Evolutionary conservation across 2,113 vertebrate genomes (phyloP).

Genomic region (Formicarius rufipectus): DNA sequence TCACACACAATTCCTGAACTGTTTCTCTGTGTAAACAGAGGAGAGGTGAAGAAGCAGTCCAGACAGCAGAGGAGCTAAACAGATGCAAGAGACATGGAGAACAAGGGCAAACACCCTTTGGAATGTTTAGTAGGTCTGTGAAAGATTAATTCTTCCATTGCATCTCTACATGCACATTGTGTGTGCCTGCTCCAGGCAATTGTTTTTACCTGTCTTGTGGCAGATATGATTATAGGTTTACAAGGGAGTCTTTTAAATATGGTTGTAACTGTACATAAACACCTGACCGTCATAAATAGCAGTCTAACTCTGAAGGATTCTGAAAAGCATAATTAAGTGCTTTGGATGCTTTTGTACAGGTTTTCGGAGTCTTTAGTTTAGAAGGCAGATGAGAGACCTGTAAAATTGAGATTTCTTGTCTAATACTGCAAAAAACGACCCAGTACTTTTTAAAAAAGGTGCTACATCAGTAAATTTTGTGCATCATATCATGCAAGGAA

Average conservation of each 20-base stretch:
- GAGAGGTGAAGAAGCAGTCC: background rate
- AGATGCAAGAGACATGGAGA: background rate
- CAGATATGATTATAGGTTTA: background rate
- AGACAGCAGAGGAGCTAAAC: background rate
- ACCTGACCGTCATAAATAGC: background rate
- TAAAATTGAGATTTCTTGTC: background rate
- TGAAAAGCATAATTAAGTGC: background rate
- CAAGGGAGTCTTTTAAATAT: background rate
- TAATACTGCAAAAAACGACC: background rate
- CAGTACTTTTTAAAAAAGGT: background rate
- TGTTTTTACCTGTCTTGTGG: background rate
- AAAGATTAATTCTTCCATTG: background rate
- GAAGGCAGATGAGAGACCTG: background rate
- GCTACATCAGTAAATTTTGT: background rate
- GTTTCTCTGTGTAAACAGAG: background rate
- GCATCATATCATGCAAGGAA: background rate
- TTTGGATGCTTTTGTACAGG: background rate
- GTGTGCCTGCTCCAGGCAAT: background rate
- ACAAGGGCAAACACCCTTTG: background rate
- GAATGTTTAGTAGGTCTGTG: background rate
- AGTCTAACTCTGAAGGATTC: background rate
- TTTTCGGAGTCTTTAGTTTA: background rate
- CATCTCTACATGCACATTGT: accelerated
- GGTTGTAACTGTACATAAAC: background rate
- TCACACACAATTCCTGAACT: background rate